These are phyloP conservation scores for Odocoileus hemionus DNA, from an alignment of 2,113 vertebrate species.

Conservation along the genomic window DNA sequence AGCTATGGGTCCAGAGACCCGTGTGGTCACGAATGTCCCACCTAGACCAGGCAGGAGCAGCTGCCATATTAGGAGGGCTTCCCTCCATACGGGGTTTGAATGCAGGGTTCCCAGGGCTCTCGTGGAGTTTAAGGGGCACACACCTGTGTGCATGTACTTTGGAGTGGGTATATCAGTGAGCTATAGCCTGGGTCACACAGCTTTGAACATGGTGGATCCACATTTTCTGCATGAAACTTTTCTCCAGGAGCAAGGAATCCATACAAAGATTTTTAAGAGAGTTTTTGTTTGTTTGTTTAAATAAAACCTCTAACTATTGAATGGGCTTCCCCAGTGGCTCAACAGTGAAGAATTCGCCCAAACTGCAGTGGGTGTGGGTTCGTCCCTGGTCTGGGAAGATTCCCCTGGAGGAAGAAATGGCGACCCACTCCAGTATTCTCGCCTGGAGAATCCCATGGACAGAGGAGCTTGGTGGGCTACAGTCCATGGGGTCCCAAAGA, in stretches of 20 bases:
- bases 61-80: background rate
- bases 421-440: background rate
- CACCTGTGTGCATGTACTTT: fast-evolving
- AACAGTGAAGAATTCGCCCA: background rate
- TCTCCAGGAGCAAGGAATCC: background rate
- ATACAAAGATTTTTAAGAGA: background rate
- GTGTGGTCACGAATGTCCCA: fast-evolving
- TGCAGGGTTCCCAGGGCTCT: background rate
- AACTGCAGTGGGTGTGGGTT: background rate
- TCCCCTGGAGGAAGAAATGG: background rate
- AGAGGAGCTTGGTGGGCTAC: background rate
- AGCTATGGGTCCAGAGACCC: background rate
- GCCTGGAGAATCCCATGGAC: background rate
- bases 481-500: background rate
- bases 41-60: background rate
- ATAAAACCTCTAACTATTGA: background rate
- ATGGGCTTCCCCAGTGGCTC: background rate
- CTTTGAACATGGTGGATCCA: background rate
- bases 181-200: background rate
- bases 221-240: background rate
- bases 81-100: too few species aligned
- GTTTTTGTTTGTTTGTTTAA: background rate
- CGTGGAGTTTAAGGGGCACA: fast-evolving
- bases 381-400: background rate
- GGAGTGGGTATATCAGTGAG: too few species aligned